A percentile compares a stretch with the other conserved stretches of the same genome.
These are phyloP conservation scores for Phortica variegata DNA, from an alignment of 1,140 invertebrate species.

Conservation along the genomic window DNA sequence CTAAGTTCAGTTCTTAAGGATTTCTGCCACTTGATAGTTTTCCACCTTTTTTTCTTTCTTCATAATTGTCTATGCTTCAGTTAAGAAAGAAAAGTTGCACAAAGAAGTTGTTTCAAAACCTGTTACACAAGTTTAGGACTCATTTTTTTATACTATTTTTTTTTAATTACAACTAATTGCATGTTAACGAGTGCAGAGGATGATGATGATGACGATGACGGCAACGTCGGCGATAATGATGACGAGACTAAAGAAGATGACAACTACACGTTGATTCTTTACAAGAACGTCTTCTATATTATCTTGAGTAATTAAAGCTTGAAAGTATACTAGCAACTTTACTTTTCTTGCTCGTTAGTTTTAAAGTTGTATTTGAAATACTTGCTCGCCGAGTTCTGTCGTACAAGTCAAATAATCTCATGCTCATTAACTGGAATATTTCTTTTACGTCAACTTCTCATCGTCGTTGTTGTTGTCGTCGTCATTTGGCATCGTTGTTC, in stretches of 20 bases:
- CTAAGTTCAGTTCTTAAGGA: no score
- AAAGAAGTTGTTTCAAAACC: slow-evolving; percentile 23
- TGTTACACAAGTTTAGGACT: neutral
- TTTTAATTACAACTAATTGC: slow-evolving; percentile 55
- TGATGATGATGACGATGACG: slow-evolving; percentile 4
- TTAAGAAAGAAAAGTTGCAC: slow-evolving; percentile 19
- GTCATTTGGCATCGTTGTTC: no score
- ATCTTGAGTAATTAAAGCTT: slow-evolving; percentile 47
- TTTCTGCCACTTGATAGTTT: no score
- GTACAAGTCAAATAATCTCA: no score
- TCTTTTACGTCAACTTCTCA: no score
- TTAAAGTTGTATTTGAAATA: slow-evolving; percentile 12
- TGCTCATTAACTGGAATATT: no score
- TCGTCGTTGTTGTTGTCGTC: no score
- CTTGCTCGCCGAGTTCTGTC: no score
- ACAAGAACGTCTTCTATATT: no score
- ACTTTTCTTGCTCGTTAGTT: slow-evolving; percentile 49
- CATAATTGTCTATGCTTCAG: slow-evolving; percentile 41
- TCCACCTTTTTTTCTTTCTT: slow-evolving; percentile 34
- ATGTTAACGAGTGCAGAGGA: slow-evolving; percentile 11
- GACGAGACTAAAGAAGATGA: neutral
- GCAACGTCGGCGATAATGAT: neutral
- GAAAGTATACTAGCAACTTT: slow-evolving; percentile 15
- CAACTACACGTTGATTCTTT: no score
- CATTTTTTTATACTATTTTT: slow-evolving; percentile 9